phyloP scores from a whole-genome alignment of 2,113 vertebrate genomes.

The Semicossyphus pulcher region DNA sequence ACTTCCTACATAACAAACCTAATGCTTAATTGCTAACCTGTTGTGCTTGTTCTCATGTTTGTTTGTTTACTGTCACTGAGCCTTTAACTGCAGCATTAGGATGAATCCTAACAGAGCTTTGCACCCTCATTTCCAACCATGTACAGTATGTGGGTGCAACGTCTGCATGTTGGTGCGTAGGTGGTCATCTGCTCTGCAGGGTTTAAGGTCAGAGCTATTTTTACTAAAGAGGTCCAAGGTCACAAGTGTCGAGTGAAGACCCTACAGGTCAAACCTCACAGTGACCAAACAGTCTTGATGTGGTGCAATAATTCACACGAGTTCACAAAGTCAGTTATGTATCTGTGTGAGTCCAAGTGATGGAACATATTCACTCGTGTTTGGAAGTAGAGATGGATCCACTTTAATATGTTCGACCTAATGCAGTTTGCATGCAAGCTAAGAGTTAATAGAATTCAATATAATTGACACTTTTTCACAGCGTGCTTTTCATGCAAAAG shows the following conservation, averaged over 20 bases:
- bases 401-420: neutral
- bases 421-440: neutral
- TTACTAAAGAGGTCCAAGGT: slow-evolving; percentile 18
- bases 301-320: neutral
- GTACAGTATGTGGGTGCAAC: neutral
- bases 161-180: neutral
- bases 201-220: slow-evolving; percentile 36
- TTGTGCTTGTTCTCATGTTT: neutral
- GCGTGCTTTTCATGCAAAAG: too few species aligned
- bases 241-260: neutral
- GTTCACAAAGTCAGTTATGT: neutral
- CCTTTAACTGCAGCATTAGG: neutral
- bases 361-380: too few species aligned
- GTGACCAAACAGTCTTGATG: neutral
- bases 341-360: too few species aligned
- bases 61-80: too few species aligned
- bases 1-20: neutral
- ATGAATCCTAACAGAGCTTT: neutral
- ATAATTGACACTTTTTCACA: too few species aligned
- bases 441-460: too few species aligned
- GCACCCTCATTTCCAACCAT: neutral
- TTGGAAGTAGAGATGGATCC: too few species aligned
- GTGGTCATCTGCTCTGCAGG: neutral
- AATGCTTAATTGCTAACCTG: neutral
- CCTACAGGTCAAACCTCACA: neutral